A percentile compares a stretch with the other conserved stretches of the same genome.
phyloP scores from a whole-genome alignment of 2,113 vertebrate species.

The Aix galericulata region DNA sequence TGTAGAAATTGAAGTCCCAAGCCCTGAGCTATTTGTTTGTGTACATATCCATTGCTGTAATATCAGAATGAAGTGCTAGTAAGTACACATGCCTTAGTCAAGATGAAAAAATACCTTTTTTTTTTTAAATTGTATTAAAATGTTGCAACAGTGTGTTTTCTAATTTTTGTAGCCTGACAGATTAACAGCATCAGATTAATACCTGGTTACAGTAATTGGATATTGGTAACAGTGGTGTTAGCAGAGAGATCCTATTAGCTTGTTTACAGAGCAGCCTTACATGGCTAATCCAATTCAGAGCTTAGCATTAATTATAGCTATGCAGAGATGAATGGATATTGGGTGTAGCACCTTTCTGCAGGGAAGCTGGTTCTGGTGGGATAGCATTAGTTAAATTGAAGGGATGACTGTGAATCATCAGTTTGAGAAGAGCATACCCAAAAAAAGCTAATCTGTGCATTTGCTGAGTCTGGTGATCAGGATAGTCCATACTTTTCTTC shows the following conservation, averaged over 20 bases:
- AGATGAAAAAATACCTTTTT: not conserved
- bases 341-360: slow-evolving; percentile 42
- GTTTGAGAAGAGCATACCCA: not conserved
- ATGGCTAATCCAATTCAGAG: slow-evolving; percentile 73
- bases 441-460: not conserved
- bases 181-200: slow-evolving; percentile 70
- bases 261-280: slow-evolving; percentile 56
- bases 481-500: not conserved
- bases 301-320: slow-evolving; percentile 57
- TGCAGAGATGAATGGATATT: slow-evolving; percentile 21
- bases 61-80: slow-evolving; percentile 35
- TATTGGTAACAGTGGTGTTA: slow-evolving; percentile 60
- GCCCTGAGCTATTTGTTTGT: not conserved
- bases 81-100: not conserved
- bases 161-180: slow-evolving; percentile 53
- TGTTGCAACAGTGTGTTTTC: not conserved
- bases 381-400: not conserved
- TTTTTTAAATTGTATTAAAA: slow-evolving; percentile 45
- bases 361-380: not conserved
- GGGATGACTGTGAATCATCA: not conserved
- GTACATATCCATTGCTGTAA: not conserved
- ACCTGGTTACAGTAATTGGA: slow-evolving; percentile 72
- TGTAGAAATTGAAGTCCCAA: not conserved
- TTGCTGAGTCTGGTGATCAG: not conserved
- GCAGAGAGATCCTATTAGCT: slow-evolving; percentile 67